These are phyloP conservation scores for Macquaria ambigua DNA, from an alignment of 2,113 vertebrate genomes.

Conservation along the genomic window DNA sequence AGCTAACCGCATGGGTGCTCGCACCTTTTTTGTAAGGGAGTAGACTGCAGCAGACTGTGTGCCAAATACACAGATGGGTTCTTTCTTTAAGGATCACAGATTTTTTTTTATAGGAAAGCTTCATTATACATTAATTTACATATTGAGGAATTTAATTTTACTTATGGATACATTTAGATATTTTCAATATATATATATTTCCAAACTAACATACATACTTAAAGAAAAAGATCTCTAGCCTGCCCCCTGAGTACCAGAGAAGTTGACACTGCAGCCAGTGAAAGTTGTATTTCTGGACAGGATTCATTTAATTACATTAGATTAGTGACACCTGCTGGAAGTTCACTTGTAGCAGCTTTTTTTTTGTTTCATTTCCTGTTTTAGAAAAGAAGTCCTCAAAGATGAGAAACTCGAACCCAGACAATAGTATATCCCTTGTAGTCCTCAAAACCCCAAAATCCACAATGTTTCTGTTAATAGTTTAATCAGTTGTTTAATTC, in stretches of 20 bases:
- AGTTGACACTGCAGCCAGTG: background rate
- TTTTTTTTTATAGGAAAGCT: conserved; percentile 40
- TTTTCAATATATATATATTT: background rate
- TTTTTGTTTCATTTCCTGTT: background rate
- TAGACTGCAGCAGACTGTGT: conserved; percentile 39
- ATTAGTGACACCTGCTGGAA: conserved; percentile 6
- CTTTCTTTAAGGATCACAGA: conserved; percentile 35
- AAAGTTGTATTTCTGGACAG: background rate
- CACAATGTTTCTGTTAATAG: background rate
- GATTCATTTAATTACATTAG: background rate
- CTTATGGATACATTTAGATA: background rate
- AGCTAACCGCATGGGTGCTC: conserved; percentile 69
- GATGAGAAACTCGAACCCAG: background rate
- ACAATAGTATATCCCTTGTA: background rate
- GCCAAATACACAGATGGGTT: conserved; percentile 55
- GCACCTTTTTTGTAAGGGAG: conserved; percentile 48
- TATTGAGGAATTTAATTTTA: conserved; percentile 6
- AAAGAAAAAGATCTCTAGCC: background rate
- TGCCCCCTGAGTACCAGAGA: too few species aligned
- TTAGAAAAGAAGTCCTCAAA: background rate
- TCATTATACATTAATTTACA: conserved; percentile 19
- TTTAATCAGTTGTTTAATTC: background rate
- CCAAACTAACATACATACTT: background rate
- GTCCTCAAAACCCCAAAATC: background rate
- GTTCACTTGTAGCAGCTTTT: background rate